Evolutionary conservation across 2,113 vertebrate genomes (phyloP), one percentile per base, ranked within the genome.

Genomic region (Nesoenas mayeri): DNA sequence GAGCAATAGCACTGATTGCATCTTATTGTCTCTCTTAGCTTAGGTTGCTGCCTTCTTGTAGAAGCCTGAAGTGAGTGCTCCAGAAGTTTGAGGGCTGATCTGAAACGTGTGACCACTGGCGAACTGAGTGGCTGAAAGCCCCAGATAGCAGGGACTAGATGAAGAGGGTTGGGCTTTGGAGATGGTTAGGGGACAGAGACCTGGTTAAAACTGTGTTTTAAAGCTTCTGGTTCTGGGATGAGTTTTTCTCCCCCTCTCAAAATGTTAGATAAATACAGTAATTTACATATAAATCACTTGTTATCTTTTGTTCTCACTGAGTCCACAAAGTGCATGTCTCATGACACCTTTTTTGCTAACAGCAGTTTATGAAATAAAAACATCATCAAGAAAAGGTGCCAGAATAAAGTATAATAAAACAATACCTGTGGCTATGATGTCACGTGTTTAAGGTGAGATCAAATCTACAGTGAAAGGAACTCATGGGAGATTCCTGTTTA

Each of bases 401-500:
- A 77, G 31, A 64, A 67, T 53, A 79, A 81, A 32, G 25, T 36
- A 18, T 2, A 77, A 69, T 38, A 53, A 92, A 84, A 48, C 29
- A 57, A 95, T 94, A 91, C 34, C 15, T 16, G 42, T 74, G 72
- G 69, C 38, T 81, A 57, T 72, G 69, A 88, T 84, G 91, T 95
- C 88, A 75, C 1, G 2, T 47, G 57, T 72, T 91, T 79, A 72
- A 75, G 44, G 36, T 36, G 75, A 90, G 79, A 90, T 50, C 7
- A 31, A 94, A 44, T 71, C 92, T 69, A 31, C 77, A 93, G 57
- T 1, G 8, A 92, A 95, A 95, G 5, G 10, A 94, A 72, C 77
- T 93, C 85, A 74, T 75, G 88, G 88, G 69, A 96, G 85, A 84
- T 75, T 82, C 66, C 34, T 81, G 31, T 81, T 81, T 92, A 91